A percentile compares a stretch with the other conserved stretches of the same genome.
phyloP scores from a whole-genome alignment of 2,888 invertebrate genomes.

The Psylliodes chrysocephalus region DNA sequence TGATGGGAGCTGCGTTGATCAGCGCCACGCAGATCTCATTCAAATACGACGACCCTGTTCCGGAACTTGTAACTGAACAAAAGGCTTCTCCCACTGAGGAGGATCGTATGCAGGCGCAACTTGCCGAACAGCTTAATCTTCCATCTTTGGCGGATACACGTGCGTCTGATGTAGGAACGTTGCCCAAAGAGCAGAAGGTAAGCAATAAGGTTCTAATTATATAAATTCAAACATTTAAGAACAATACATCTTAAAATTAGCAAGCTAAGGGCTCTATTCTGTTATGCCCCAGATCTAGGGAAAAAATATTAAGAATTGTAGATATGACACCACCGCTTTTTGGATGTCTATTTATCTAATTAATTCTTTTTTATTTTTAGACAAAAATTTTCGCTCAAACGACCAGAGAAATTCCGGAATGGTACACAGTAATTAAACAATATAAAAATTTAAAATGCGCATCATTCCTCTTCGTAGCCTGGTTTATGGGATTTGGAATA shows the following conservation, averaged over 20 bases:
- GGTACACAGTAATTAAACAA: conserved; percentile 90
- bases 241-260: too few relatives aligned
- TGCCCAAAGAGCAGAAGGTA: conserved; percentile 67
- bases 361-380: conserved; percentile 63
- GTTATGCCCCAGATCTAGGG: too few relatives aligned
- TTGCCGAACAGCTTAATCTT: conserved; percentile 84
- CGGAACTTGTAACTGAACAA: conserved; percentile 44
- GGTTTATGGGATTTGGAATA: conserved; percentile 99
- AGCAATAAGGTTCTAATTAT: not conserved
- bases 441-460: conserved; percentile 91
- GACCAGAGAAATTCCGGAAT: conserved; percentile 90
- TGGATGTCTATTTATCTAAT: too few relatives aligned
- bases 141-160: conserved; percentile 79
- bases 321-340: too few relatives aligned
- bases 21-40: conserved; percentile 88
- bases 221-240: too few relatives aligned
- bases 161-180: conserved; percentile 65
- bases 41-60: conserved; percentile 68
- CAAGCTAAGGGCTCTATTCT: too few relatives aligned
- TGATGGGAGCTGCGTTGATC: conserved; percentile 95
- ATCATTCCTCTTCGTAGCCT: conserved; percentile 93
- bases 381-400: conserved; percentile 94
- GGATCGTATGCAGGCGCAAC: conserved; percentile 84
- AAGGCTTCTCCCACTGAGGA: conserved; percentile 70
- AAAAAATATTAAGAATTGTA: too few relatives aligned